Percentiles rank a stretch among this genome's conserved stretches.
These are phyloP conservation scores for Crocuta crocuta DNA, from an alignment of 2,113 vertebrate species.

Conservation along the genomic window DNA sequence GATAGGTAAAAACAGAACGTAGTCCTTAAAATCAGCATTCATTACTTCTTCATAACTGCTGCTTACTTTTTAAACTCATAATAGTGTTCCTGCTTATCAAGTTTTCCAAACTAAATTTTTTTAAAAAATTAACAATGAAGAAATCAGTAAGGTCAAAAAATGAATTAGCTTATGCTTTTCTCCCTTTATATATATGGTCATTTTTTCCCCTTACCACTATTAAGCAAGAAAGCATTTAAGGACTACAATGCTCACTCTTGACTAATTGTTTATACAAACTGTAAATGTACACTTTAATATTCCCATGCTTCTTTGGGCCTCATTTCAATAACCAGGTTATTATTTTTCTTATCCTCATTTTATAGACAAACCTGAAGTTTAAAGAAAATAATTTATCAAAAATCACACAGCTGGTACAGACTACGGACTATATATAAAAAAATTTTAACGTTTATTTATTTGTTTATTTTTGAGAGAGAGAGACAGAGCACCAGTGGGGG, in stretches of 20 bases:
- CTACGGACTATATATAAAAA: too few species aligned
- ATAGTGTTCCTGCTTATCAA: not conserved
- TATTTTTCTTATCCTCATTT: not conserved
- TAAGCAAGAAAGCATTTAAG: constrained; percentile 34
- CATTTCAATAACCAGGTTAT: not conserved
- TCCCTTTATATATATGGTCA: not conserved
- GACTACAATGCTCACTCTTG: not conserved
- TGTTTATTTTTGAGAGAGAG: too few species aligned
- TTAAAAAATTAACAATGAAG: not conserved
- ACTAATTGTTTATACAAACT: not conserved
- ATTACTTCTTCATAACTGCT: not conserved
- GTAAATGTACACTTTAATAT: not conserved
- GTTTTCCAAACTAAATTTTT: not conserved
- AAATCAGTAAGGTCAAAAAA: not conserved
- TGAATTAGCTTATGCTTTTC: not conserved
- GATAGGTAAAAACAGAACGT: not conserved
- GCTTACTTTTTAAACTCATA: not conserved
- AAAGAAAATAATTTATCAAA: constrained; percentile 9
- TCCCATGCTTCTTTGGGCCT: not conserved
- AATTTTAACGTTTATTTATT: too few species aligned
- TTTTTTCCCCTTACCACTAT: not conserved
- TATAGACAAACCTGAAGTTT: constrained; percentile 5
- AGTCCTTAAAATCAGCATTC: not conserved
- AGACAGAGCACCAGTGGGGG: too few species aligned
- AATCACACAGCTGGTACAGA: not conserved